Evolutionary conservation across 2,797 vertebrate genomes (phyloP).

Genomic region (Lutjanus argentimaculatus): DNA sequence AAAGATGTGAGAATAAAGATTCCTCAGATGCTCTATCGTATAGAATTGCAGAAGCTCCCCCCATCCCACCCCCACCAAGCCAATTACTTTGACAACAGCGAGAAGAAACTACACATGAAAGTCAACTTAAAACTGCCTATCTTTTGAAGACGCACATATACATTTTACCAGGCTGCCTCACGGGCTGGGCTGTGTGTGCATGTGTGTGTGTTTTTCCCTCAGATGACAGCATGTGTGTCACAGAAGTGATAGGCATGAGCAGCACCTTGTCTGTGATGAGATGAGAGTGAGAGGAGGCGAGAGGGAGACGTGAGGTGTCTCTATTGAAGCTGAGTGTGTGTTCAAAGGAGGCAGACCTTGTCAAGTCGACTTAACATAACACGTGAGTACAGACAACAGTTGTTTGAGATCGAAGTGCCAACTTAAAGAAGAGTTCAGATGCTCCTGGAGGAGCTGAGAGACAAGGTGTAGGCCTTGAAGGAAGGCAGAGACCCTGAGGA

Average conservation of each 20-base stretch:
- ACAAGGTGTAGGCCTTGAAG: not conserved
- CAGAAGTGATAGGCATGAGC: conserved; percentile 20
- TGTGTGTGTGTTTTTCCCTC: conserved; percentile 5
- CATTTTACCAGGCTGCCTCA: conserved; percentile 3
- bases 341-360: conserved; percentile 37
- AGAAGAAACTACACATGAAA: not conserved
- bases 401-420: not conserved
- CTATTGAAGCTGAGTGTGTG: not conserved
- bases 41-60: not conserved
- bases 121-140: conserved; percentile 8
- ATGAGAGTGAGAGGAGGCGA: conserved; percentile 7
- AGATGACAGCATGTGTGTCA: conserved; percentile 17
- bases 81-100: conserved; percentile 52
- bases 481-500: not conserved
- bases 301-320: not conserved
- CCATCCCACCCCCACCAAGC: conserved; percentile 21
- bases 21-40: conserved; percentile 12
- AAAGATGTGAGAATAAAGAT: conserved; percentile 13
- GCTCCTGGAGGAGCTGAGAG: not conserved
- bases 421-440: not conserved
- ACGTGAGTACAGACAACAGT: conserved; percentile 4
- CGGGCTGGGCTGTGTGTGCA: not conserved
- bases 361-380: conserved; percentile 18
- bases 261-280: conserved; percentile 27
- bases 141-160: not conserved